Evolutionary conservation across 1,140 invertebrate species (phyloP).

Genomic region (Bombus confusus): DNA sequence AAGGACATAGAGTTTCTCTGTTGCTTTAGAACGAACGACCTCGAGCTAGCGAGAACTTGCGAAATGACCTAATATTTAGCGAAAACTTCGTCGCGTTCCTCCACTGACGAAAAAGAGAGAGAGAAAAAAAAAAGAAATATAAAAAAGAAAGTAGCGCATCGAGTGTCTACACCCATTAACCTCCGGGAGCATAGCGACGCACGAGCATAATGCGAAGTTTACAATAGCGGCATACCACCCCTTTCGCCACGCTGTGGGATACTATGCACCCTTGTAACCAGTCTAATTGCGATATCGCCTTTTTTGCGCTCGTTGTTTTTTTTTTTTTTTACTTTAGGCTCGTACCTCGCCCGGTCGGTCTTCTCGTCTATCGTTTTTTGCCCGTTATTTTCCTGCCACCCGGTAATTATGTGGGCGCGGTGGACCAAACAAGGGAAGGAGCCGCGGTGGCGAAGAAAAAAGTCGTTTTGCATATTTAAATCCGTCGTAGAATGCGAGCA

Average conservation of each 20-base stretch:
- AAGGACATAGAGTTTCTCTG: neutral
- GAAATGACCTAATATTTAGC: neutral
- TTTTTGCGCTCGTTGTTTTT: slow-evolving; percentile 69
- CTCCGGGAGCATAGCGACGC: slow-evolving; percentile 8
- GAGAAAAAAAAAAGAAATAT: neutral
- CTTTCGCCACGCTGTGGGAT: slow-evolving; percentile 63
- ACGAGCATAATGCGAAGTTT: slow-evolving; percentile 58
- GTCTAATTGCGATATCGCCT: slow-evolving; percentile 78
- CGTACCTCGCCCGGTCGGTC: slow-evolving; percentile 32
- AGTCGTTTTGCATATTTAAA: slow-evolving; percentile 80
- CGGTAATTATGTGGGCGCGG: slow-evolving; percentile 80
- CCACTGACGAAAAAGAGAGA: neutral
- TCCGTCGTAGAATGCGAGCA: slow-evolving; percentile 56
- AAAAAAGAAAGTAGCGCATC: neutral
- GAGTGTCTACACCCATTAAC: slow-evolving; percentile 23
- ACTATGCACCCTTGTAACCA: slow-evolving; percentile 51
- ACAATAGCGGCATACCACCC: slow-evolving; percentile 60
- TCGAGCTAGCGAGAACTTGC: neutral
- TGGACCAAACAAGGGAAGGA: slow-evolving; percentile 78
- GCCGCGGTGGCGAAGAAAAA: slow-evolving; percentile 74
- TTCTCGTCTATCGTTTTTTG: slow-evolving; percentile 65
- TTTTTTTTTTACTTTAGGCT: slow-evolving; percentile 21
- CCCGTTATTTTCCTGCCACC: slow-evolving; percentile 71
- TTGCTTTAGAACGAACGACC: neutral
- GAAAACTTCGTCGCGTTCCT: neutral